Base-by-base conservation (phyloP, 2,888 invertebrate genomes). In the Tuta absoluta region DNA sequence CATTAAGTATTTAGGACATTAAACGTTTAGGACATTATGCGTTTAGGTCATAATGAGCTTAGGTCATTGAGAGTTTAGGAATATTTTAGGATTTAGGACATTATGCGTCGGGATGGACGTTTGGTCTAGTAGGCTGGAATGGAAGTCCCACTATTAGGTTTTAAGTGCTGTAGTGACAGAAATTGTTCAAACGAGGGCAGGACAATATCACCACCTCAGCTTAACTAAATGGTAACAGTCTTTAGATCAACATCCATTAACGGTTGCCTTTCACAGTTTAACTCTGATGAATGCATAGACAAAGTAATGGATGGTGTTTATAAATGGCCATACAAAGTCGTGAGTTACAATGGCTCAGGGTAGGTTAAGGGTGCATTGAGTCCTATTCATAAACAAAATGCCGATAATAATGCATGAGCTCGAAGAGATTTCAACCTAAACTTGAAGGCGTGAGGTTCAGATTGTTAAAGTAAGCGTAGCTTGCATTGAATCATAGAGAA, bases 301-400 rank as follows among this genome's bases (percentile, higher is more conserved):
- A 64, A 70, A 72, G 84, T 73, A 79, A 74, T 85, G 80, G 70
- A 80, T 57, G 64, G 61, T 63, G 66, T 58, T 49, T 19, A 62
- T 66, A 61, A 49, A 60, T 23, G 56, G 33, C 24, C 4, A 62
- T 63, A 74, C 68, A 68, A 67, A 69, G 66, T 67, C 65, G 70
- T 66, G 24, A 73, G 72, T 76, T 67, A 74, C 70, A 72, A 67
- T 74, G 77, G 79, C 73, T 68, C 78, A 75, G 85, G 88, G 84
- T 88, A 86, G 85, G 87, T 87, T 87, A 84, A 88, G 89, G 87
- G 90, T 90, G 90, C 90, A 90, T 87, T 85, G 86, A 83, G 75
- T 78, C 81, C 78, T 72, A 72, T 77, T 77, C 80, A 75, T 79
- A 77, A 78, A 82, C 81, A 78, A 82, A 73, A 76, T 81, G 75